Percentiles rank a stretch among this genome's conserved stretches.
These are phyloP conservation scores for Trididemnum nubilum DNA, from an alignment of 23 tunicate species.

Conservation along the genomic window DNA sequence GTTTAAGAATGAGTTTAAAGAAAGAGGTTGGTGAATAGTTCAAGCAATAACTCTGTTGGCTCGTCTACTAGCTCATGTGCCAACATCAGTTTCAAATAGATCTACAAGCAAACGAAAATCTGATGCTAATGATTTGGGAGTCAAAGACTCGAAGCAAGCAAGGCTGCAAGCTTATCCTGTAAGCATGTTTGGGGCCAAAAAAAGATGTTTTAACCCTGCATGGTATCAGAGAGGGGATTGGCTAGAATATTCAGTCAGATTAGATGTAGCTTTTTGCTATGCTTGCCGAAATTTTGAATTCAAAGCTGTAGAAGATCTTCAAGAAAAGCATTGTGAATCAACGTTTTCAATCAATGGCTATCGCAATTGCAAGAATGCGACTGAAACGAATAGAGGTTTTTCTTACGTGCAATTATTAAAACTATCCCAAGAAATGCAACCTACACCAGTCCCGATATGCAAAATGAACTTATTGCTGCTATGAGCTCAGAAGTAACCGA, in stretches of 20 bases:
- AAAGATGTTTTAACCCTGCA: conserved; percentile 12
- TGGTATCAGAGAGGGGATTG: conserved; percentile 19
- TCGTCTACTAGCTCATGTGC: conserved; percentile 5
- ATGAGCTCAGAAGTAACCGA: conserved; percentile 9
- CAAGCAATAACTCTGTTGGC: no score
- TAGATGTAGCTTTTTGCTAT: conserved; percentile 4
- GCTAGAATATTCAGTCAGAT: conserved; percentile 13
- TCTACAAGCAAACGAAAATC: conserved; percentile 9
- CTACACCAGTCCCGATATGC: conserved; percentile 1
- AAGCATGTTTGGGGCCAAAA: conserved; percentile 22
- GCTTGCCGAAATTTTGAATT: conserved; percentile 8
- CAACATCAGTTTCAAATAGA: neutral
- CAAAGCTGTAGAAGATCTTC: conserved; percentile 1
- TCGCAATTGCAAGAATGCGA: conserved; percentile 17
- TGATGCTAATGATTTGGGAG: conserved; percentile 21
- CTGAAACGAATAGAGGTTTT: conserved; percentile 15
- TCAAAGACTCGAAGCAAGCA: conserved; percentile 9
- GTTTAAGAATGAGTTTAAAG: no score
- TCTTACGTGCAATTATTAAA: conserved; percentile 6
- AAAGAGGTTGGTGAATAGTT: no score
- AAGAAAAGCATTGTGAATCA: neutral
- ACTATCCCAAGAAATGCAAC: conserved; percentile 11
- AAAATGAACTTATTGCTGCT: conserved; percentile 17
- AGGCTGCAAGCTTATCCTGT: conserved; percentile 19
- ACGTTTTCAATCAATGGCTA: conserved; percentile 16